Base-by-base conservation (phyloP, 2,113 vertebrate species). In the Mustelus asterias region DNA sequence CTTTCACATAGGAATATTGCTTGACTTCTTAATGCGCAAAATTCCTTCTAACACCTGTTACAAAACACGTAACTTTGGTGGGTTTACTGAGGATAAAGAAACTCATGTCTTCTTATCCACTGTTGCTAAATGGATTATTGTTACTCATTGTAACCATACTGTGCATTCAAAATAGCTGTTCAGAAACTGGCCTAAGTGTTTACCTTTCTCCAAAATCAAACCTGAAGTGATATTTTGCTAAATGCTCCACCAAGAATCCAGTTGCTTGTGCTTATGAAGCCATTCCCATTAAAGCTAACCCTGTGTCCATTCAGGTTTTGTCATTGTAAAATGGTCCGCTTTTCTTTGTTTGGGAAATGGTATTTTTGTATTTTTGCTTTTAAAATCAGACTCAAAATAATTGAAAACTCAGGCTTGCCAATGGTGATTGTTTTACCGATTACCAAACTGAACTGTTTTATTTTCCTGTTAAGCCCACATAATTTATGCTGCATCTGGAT, bases 291-390 rank as follows among this genome's bases (percentile, higher is more conserved):
- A 97, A 97, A 96, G 97, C 96, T 97, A 14, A 97, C 98, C 97
- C 96, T 96, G 97, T 98, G 97, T 98, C 97, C 97, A 96, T 97
- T 97, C 96, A 96, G 97, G 97, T 97, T 97, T 98, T 97, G 63
- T 97, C 97, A 96, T 97, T 97, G 97, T 97, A 96, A 97, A 97
- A 96, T 97, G 96, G 96, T 97, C 96, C 96, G 96, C 96, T 97
- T 97, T 97, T 97, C 97, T 67, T 97, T 97, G 97, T 98, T 97
- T 97, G 97, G 96, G 97, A 96, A 97, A 96, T 97, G 97, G 97
- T 97, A 10, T 2, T 54, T 86, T 86, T 86, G 6, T 22, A 22
- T 83, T 83, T 26, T 89, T 89, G 29, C 11, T 60, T 89, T 26
- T 44, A 26, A 90, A 60, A 90, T 60, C 11, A 60, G 54, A 10